Percentiles rank a stretch among this genome's conserved stretches.
Evolutionary conservation across 2,113 vertebrate species (phyloP).

Genomic region (Bubo bubo): DNA sequence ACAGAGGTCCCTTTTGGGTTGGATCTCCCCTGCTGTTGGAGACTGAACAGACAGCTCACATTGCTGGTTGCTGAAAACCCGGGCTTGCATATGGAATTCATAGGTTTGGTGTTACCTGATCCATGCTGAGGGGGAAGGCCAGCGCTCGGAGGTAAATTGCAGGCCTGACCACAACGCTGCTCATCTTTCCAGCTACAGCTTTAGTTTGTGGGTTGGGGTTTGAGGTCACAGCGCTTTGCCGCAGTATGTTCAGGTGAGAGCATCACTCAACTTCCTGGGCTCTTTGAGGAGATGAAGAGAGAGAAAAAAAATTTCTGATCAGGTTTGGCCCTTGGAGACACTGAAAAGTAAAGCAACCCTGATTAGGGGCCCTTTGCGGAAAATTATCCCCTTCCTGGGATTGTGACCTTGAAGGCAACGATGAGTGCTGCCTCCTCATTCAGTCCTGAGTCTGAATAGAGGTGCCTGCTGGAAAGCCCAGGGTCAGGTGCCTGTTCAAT

Average conservation of each 20-base stretch:
- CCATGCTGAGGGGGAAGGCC: not conserved
- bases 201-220: not conserved
- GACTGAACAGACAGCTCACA: not conserved
- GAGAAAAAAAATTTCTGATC: not conserved
- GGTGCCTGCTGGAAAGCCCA: not conserved
- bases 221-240: not conserved
- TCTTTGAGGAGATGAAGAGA: not conserved
- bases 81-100: not conserved
- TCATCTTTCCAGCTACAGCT: not conserved
- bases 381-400: not conserved
- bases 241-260: not conserved
- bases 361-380: not conserved
- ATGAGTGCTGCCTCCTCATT: not conserved
- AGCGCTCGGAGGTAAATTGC: not conserved
- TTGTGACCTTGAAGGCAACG: accelerated
- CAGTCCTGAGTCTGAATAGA: not conserved
- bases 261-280: not conserved
- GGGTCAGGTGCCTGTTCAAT: conserved; percentile 1
- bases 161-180: not conserved
- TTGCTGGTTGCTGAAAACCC: not conserved
- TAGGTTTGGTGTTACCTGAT: conserved; percentile 20
- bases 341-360: not conserved
- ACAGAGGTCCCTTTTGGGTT: conserved; percentile 28
- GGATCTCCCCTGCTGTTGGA: not conserved
- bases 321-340: not conserved